These are phyloP conservation scores for Tenthredo livida DNA, from an alignment of 2,888 invertebrate genomes.

Conservation along the genomic window DNA sequence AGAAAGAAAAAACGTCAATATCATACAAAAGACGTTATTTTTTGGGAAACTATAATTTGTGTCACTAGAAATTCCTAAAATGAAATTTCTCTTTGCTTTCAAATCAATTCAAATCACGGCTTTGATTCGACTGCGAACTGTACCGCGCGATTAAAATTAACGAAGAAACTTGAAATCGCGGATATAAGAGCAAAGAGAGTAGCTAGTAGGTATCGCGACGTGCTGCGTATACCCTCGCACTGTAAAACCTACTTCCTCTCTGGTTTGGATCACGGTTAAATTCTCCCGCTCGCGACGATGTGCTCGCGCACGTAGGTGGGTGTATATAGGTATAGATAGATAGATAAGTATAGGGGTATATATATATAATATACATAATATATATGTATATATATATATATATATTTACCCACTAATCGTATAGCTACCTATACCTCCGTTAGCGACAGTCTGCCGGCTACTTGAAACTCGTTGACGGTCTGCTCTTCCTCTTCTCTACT, in stretches of 20 bases:
- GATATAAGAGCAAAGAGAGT: neutral
- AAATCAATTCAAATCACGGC: no score
- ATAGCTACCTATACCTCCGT: neutral
- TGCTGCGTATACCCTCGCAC: slow-evolving; percentile 1
- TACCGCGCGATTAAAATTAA: neutral
- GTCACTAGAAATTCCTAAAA: neutral
- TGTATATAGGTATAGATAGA: neutral
- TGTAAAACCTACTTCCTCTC: slow-evolving; percentile 13
- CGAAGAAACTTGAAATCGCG: neutral
- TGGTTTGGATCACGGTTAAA: slow-evolving; percentile 17
- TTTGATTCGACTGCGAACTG: no score
- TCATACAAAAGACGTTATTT: no score
- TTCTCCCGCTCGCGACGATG: slow-evolving; percentile 43
- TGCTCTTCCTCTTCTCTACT: neutral
- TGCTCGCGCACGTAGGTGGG: slow-evolving; percentile 16
- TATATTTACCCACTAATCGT: neutral
- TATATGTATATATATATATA: neutral
- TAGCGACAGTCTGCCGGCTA: slow-evolving; percentile 6
- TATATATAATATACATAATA: neutral
- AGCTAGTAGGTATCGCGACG: neutral
- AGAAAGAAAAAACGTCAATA: no score
- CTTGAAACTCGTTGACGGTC: slow-evolving; percentile 31
- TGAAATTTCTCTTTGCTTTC: neutral
- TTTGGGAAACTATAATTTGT: no score
- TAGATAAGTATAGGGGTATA: neutral